Evolutionary conservation across 2,888 invertebrate genomes (phyloP), one percentile per base, ranked within the genome.

Genomic region (Patella ulyssiponensis): DNA sequence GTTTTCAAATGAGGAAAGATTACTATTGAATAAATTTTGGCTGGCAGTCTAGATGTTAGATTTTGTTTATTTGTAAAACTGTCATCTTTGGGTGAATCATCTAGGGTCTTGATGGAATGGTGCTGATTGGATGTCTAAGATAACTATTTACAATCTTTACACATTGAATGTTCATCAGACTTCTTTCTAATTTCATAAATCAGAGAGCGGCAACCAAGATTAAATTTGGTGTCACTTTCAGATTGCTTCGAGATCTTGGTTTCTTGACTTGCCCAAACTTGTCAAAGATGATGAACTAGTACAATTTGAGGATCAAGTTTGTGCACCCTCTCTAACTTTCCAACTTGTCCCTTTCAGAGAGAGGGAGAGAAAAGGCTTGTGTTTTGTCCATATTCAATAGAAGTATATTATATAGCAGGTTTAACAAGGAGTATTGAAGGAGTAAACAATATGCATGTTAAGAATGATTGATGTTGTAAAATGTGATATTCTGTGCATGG

Each of bases 131-230:
- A 56, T 64, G 52, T 51, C 52, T 58, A 54, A 27, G 70, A 53
- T 74, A 52, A 44, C 53, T 76, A 64, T 76, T 76, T 76, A 72
- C 76, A 64, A 76, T 76, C 76, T 76, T 52, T 53, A 56, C 44
- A 52, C 72, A 51, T 58, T 58, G 33, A 27, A 64, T 69, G 69
- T 73, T 71, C 73, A 73, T 56, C 72, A 15, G 44, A 52, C 69
- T 33, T 71, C 51, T 53, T 77, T 76, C 74, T 74, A 70, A 78
- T 78, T 78, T 76, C 78, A 78, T 78, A 80, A 78, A 80, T 80
- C 76, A 76, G 72, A 76, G 73, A 69, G 69, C 70, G 70, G 73
- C 75, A 76, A 74, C 76, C 72, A 72, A 78, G 78, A 80, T 80
- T 74, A 78, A 78, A 76, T 80, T 78, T 74, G 73, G 69, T 74